These are phyloP conservation scores for Pseudococcus viburni DNA, from an alignment of 2,888 invertebrate genomes.

Conservation along the genomic window DNA sequence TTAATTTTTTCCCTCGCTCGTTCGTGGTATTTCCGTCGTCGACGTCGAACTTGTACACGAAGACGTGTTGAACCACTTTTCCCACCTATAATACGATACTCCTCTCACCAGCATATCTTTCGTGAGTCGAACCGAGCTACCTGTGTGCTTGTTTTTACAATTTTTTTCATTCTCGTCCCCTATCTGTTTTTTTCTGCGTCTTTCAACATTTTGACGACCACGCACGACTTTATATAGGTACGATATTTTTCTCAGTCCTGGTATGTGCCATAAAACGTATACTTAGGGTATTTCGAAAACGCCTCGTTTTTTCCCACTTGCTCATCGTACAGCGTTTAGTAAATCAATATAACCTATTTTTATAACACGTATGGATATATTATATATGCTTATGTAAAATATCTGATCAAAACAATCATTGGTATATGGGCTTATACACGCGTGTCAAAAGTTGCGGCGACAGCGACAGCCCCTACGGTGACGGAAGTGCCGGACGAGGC, in stretches of 20 bases:
- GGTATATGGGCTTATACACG: background rate
- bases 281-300: background rate
- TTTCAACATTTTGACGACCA: background rate
- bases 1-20: background rate
- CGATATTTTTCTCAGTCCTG: background rate
- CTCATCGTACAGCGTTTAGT: background rate
- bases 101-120: background rate
- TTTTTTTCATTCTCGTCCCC: background rate
- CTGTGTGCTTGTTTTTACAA: constrained; percentile 4
- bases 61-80: background rate
- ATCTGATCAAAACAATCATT: constrained; percentile 4
- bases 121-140: background rate
- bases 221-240: background rate
- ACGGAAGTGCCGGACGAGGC: background rate
- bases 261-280: background rate
- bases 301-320: background rate
- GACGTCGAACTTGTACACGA: background rate
- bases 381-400: background rate
- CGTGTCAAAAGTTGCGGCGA: constrained; percentile 1
- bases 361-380: background rate
- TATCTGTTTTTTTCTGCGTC: background rate
- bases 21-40: constrained; percentile 1
- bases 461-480: background rate
- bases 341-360: constrained; percentile 14
- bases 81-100: background rate